A percentile compares a stretch with the other conserved stretches of the same genome.
These are phyloP conservation scores for Apogon talboti DNA, from an alignment of 2,797 vertebrate genomes.

Conservation along the genomic window DNA sequence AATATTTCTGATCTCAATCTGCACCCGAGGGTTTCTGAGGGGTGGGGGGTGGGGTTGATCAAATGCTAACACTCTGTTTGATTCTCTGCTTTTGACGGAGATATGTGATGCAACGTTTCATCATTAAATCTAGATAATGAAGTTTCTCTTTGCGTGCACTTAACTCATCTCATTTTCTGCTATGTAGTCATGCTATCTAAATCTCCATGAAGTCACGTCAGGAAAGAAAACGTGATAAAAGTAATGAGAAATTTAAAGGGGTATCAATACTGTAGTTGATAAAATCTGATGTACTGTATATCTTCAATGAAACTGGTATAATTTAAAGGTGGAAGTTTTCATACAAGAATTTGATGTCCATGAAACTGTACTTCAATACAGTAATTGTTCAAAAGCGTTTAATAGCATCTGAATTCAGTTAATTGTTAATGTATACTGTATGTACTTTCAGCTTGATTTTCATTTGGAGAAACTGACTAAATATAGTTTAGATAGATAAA, in stretches of 20 bases:
- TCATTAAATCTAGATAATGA: constrained; percentile 52
- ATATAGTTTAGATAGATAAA: too few species aligned
- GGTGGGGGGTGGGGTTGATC: constrained; percentile 30
- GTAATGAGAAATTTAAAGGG: constrained; percentile 22
- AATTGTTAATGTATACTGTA: too few species aligned
- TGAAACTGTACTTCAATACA: constrained; percentile 4
- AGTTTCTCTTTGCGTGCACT: constrained; percentile 37
- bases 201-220: constrained; percentile 47
- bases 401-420: too few species aligned
- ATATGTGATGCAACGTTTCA: constrained; percentile 42
- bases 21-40: constrained; percentile 30
- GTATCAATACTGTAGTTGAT: constrained; percentile 15
- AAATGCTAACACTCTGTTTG: constrained; percentile 35
- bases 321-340: constrained; percentile 21
- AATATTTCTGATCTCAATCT: constrained; percentile 61
- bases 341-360: constrained; percentile 20
- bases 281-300: too few species aligned
- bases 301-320: constrained; percentile 39
- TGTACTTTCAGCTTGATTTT: too few species aligned
- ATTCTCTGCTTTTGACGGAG: constrained; percentile 44
- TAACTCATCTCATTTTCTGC: constrained; percentile 46
- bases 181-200: constrained; percentile 30
- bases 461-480: too few species aligned
- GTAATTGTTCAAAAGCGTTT: too few species aligned
- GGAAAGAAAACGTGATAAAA: constrained; percentile 39